Percentiles rank a stretch among this genome's conserved stretches.
Evolutionary conservation across 1,140 invertebrate species (phyloP).

Genomic region (Drosophila pseudoananassae): DNA sequence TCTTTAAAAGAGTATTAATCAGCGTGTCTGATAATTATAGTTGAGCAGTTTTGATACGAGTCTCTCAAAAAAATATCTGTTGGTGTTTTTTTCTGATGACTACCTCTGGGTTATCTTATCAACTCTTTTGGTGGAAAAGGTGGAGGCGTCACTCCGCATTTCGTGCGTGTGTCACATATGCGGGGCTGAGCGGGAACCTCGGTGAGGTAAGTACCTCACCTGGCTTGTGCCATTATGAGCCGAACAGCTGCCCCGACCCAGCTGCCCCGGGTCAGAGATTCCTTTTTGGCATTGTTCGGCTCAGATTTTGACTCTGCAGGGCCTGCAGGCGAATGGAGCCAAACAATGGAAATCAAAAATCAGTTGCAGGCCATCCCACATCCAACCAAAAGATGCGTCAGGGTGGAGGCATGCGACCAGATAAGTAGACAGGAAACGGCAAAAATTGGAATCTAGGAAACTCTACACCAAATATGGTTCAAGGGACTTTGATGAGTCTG

Average conservation of each 20-base stretch:
- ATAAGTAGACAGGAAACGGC: conserved; percentile 39
- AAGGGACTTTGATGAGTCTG: not conserved
- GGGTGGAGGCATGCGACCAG: conserved; percentile 4
- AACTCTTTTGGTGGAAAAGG: conserved; percentile 28
- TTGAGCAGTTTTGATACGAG: no score
- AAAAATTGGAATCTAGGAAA: conserved; percentile 28
- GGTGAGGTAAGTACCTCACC: conserved; percentile 25
- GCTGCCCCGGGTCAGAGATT: conserved; percentile 34
- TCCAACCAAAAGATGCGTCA: conserved; percentile 15
- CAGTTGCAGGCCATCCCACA: conserved; percentile 30
- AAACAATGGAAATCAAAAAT: conserved; percentile 43
- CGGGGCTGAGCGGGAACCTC: conserved; percentile 29
- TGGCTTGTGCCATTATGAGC: conserved; percentile 48
- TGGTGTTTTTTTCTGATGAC: conserved; percentile 8
- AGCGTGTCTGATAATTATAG: not conserved
- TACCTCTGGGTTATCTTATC: conserved; percentile 42
- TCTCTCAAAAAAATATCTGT: not conserved
- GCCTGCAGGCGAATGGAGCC: conserved; percentile 41
- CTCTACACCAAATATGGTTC: not conserved
- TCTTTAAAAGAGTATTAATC: not conserved
- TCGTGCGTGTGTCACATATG: conserved; percentile 27
- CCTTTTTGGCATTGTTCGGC: conserved; percentile 42
- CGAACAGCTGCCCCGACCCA: conserved; percentile 44
- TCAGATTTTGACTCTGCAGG: conserved; percentile 36
- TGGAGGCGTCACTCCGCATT: conserved; percentile 33